These are phyloP conservation scores for Oreortyx pictus DNA, from an alignment of 2,797 vertebrate genomes.

Conservation along the genomic window DNA sequence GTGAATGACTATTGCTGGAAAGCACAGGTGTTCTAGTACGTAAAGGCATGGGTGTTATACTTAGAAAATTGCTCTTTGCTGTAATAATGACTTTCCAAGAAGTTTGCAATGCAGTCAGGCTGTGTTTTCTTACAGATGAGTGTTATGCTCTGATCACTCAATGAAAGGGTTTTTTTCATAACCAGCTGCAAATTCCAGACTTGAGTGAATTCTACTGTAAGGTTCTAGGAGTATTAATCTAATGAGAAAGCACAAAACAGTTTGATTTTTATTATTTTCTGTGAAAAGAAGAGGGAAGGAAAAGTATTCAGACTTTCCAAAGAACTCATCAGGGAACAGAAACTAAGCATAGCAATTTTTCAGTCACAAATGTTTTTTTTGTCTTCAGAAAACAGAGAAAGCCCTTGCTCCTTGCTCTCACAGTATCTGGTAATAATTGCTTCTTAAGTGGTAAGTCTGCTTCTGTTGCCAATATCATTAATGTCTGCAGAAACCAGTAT, in stretches of 20 bases:
- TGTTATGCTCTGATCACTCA: background rate
- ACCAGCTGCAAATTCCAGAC: conserved; percentile 6
- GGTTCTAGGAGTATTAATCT: background rate
- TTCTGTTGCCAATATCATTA: background rate
- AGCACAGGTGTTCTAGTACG: background rate
- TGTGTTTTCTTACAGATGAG: background rate
- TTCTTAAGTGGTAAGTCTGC: background rate
- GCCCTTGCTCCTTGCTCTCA: background rate
- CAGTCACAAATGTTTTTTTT: background rate
- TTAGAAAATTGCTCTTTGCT: background rate
- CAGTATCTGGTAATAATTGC: background rate
- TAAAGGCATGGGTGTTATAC: background rate
- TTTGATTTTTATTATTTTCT: background rate
- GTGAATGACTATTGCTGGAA: background rate
- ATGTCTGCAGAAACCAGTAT: background rate
- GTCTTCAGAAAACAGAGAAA: background rate
- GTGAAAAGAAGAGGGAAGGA: background rate
- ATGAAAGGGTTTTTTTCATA: background rate
- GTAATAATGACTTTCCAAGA: background rate
- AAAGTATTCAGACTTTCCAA: background rate
- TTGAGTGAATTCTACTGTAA: background rate
- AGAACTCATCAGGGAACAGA: background rate
- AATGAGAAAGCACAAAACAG: background rate
- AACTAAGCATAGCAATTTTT: background rate
- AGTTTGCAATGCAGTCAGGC: background rate